A percentile compares a stretch with the other conserved stretches of the same genome.
These are phyloP conservation scores for Mylabris phalerata DNA, from an alignment of 1,140 invertebrate species.

Conservation along the genomic window DNA sequence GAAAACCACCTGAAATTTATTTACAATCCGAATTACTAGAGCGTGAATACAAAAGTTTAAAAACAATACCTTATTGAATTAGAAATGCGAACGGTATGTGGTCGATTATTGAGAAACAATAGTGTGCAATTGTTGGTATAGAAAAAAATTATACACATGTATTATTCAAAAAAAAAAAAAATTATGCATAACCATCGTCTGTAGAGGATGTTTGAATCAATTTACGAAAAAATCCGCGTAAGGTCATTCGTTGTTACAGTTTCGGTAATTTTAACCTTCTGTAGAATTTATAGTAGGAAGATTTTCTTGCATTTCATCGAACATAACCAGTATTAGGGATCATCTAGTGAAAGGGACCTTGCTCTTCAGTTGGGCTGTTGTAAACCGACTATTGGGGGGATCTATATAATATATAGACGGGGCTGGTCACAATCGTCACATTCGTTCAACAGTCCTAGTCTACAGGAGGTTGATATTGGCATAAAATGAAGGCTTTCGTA, in stretches of 20 bases:
- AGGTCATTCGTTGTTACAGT: neutral
- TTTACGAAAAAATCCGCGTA: constrained; percentile 3
- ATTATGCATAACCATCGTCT: neutral
- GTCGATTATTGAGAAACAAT: too few relatives aligned
- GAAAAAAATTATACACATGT: neutral
- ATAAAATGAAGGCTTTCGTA: constrained; percentile 38
- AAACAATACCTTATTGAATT: too few relatives aligned
- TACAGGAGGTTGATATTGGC: constrained; percentile 33
- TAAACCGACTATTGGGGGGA: constrained; percentile 24
- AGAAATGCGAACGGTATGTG: too few relatives aligned
- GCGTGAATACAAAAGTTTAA: too few relatives aligned
- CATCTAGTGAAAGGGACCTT: constrained; percentile 40
- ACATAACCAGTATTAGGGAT: constrained; percentile 2
- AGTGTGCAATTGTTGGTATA: too few relatives aligned
- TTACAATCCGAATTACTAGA: too few relatives aligned
- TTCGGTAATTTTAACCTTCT: neutral
- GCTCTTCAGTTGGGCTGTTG: constrained; percentile 34
- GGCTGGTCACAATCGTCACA: constrained; percentile 23
- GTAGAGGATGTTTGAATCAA: neutral
- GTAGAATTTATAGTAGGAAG: neutral
- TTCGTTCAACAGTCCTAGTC: constrained; percentile 39
- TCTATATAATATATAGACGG: constrained; percentile 34
- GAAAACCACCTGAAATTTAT: too few relatives aligned
- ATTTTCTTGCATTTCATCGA: neutral
- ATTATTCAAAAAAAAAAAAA: constrained; percentile 3